Conservation (phyloP, 2,797 vertebrate species). For the Darevskia nairensis region DNA sequence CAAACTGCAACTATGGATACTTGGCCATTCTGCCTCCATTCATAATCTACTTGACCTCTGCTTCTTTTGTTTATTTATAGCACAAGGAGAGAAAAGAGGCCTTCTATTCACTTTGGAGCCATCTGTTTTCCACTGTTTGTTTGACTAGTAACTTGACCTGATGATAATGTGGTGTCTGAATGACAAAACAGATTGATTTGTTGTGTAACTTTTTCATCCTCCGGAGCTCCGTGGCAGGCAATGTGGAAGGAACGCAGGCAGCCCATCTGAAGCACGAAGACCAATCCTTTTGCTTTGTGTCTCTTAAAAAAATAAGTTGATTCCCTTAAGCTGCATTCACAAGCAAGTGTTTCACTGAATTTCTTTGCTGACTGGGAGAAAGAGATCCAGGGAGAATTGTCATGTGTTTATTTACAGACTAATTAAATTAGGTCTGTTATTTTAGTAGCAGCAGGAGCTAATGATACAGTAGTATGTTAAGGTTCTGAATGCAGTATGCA, state of each 20-base stretch:
- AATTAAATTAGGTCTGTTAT: not conserved
- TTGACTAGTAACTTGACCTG: slow-evolving; percentile 52
- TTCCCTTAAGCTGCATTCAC: not conserved
- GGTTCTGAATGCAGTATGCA: not conserved
- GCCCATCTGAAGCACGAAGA: not conserved
- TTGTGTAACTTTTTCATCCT: slow-evolving; percentile 19
- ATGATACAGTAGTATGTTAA: not conserved
- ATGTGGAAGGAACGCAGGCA: not conserved
- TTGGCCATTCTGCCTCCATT: slow-evolving; percentile 14
- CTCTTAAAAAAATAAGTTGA: not conserved
- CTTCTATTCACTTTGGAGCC: slow-evolving; percentile 42
- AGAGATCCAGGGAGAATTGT: not conserved
- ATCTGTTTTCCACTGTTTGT: slow-evolving; percentile 56
- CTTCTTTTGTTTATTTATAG: slow-evolving; percentile 45
- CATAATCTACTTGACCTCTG: slow-evolving; percentile 31
- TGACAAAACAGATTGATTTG: slow-evolving; percentile 37
- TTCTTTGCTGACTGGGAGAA: not conserved
- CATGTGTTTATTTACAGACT: slow-evolving; percentile 14
- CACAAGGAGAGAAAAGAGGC: slow-evolving; percentile 27
- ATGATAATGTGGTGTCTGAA: slow-evolving; percentile 48
- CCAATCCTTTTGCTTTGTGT: not conserved
- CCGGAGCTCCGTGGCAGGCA: not conserved
- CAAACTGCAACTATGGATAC: slow-evolving; percentile 17
- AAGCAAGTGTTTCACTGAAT: not conserved
- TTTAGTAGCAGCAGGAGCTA: not conserved